phyloP scores from a whole-genome alignment of 92 coral and sea anemone species.

The Montipora capitata region DNA sequence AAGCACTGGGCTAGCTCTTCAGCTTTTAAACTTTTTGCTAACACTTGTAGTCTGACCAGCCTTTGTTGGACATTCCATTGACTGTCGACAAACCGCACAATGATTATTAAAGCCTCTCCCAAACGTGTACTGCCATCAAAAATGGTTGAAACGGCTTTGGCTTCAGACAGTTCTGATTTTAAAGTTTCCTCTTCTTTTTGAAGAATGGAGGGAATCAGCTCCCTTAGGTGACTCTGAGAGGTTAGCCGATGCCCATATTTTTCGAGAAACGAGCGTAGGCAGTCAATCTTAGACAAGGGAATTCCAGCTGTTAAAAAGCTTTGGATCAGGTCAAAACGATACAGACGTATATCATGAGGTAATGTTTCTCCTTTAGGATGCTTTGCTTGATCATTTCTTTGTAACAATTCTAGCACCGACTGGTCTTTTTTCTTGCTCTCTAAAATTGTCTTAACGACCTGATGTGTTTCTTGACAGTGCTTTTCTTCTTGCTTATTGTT shows the following conservation, averaged over 20 bases:
- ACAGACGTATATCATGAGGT: conserved; percentile 75
- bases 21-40: conserved; percentile 64
- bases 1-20: conserved; percentile 75
- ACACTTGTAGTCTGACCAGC: conserved; percentile 69
- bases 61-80: conserved; percentile 74
- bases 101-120: conserved; percentile 74
- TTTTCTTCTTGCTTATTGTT: conserved; percentile 58
- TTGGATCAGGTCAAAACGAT: conserved; percentile 74
- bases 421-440: conserved; percentile 65
- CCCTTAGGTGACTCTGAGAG: conserved; percentile 61
- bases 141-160: conserved; percentile 67
- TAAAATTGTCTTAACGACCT: conserved; percentile 33
- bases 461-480: conserved; percentile 58
- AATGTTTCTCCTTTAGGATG: conserved; percentile 72
- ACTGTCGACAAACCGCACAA: conserved; percentile 71
- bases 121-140: conserved; percentile 75
- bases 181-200: conserved; percentile 66
- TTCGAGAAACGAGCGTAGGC: conserved; percentile 71
- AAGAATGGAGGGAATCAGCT: conserved; percentile 72
- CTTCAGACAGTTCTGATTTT: conserved; percentile 62
- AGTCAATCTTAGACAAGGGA: conserved; percentile 67
- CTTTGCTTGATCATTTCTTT: conserved; percentile 36
- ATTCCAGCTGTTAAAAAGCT: conserved; percentile 61
- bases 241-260: conserved; percentile 41
- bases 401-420: conserved; percentile 52